phyloP scores from a whole-genome alignment of 1,140 invertebrate genomes.

The Nilaparvata lugens region DNA sequence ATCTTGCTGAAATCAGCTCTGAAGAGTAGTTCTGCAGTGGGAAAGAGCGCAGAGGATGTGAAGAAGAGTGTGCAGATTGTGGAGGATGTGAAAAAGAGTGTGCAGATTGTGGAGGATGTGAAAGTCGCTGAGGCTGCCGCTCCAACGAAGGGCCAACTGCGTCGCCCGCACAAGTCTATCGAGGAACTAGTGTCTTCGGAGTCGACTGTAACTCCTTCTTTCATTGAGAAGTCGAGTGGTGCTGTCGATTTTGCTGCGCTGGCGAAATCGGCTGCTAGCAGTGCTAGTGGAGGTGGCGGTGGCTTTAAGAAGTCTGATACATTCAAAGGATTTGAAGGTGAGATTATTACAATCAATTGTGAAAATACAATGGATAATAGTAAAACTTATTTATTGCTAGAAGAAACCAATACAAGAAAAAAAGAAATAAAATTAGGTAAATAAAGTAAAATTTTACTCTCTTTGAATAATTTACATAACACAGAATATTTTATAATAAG shows the following conservation, averaged over 20 bases:
- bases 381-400: neutral
- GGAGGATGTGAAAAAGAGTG: too few species aligned
- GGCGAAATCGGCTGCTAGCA: constrained; percentile 6
- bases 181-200: neutral
- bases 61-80: too few species aligned
- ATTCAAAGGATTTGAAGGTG: constrained; percentile 25
- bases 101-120: too few species aligned
- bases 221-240: neutral
- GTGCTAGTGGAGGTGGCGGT: neutral
- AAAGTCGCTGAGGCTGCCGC: too few species aligned
- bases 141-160: neutral
- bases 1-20: too few species aligned
- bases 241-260: constrained; percentile 8
- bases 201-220: neutral
- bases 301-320: neutral
- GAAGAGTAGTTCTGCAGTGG: too few species aligned
- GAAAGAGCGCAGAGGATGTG: too few species aligned
- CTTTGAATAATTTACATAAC: too few species aligned
- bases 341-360: too few species aligned
- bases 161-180: neutral
- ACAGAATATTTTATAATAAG: too few species aligned
- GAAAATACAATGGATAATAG: neutral
- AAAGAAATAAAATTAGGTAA: too few species aligned
- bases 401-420: neutral
- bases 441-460: too few species aligned